Percentiles rank a stretch among this genome's conserved stretches.
Conservation (phyloP, 2,113 vertebrate genomes). For the Phaetusa simplex region DNA sequence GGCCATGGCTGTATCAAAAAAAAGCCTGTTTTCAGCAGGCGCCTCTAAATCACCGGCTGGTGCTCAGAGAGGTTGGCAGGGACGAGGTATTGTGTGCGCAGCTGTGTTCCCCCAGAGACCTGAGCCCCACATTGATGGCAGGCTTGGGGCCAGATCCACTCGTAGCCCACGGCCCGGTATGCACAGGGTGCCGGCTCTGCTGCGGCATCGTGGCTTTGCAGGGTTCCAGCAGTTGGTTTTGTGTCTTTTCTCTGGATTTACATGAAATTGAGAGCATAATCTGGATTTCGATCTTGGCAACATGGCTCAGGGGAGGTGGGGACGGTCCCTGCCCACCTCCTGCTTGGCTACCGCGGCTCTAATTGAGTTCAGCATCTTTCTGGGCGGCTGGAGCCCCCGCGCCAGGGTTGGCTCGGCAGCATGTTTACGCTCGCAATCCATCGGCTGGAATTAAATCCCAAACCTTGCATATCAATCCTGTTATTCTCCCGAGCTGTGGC, state of each 20-base stretch:
- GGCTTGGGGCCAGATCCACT: rapidly evolving
- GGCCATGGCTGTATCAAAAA: background rate
- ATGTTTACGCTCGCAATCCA: background rate
- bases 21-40: background rate
- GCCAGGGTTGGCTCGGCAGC: rapidly evolving
- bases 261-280: background rate
- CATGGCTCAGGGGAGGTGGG: background rate
- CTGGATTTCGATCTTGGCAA: background rate
- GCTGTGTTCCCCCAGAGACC: background rate
- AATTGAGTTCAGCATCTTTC: constrained; percentile 34
- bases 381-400: background rate
- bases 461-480: constrained; percentile 38
- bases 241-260: background rate
- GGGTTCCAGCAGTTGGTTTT: background rate
- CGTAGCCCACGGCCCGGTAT: background rate
- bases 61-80: background rate
- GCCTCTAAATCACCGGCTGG: background rate
- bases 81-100: background rate
- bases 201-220: rapidly evolving
- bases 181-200: background rate
- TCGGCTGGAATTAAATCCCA: constrained; percentile 40
- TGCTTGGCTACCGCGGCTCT: background rate
- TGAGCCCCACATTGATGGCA: background rate
- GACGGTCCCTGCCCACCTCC: background rate
- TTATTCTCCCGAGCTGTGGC: constrained; percentile 17